Percentiles rank a stretch among this genome's conserved stretches.
phyloP scores from a whole-genome alignment of 2,113 vertebrate species.

The Sapayoa aenigma region DNA sequence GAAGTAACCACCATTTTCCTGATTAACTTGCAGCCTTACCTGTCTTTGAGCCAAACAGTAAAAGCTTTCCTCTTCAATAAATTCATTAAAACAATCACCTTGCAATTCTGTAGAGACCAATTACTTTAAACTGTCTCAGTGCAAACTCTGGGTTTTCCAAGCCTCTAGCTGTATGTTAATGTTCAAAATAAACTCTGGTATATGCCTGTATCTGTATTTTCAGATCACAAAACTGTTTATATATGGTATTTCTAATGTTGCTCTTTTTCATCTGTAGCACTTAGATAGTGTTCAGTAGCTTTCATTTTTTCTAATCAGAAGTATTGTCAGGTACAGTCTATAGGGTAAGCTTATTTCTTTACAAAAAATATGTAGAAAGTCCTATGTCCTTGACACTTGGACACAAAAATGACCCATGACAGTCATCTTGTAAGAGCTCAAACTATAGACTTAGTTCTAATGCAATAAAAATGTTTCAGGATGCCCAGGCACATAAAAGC shows the following conservation, averaged over 20 bases:
- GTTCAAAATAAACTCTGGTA: not conserved
- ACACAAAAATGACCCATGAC: not conserved
- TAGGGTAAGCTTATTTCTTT: not conserved
- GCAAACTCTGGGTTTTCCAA: not conserved
- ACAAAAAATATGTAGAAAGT: not conserved
- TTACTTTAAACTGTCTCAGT: not conserved
- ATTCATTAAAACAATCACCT: not conserved
- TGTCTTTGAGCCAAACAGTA: not conserved
- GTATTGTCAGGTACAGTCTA: not conserved
- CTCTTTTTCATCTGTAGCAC: not conserved
- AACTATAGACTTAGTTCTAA: not conserved
- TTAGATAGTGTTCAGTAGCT: not conserved
- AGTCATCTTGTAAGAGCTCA: not conserved
- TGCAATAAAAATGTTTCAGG: not conserved
- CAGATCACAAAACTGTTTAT: not conserved
- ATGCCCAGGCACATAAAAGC: not conserved
- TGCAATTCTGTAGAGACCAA: not conserved
- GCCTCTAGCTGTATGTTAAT: not conserved
- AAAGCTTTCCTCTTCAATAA: not conserved
- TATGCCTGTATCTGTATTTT: not conserved
- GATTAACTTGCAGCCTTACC: not conserved
- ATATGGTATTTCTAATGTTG: not conserved
- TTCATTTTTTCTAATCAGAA: not conserved
- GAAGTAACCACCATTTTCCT: not conserved
- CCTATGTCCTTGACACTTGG: not conserved